Conservation (phyloP, 1,140 invertebrate species). For the Teleogryllus occipitalis region DNA sequence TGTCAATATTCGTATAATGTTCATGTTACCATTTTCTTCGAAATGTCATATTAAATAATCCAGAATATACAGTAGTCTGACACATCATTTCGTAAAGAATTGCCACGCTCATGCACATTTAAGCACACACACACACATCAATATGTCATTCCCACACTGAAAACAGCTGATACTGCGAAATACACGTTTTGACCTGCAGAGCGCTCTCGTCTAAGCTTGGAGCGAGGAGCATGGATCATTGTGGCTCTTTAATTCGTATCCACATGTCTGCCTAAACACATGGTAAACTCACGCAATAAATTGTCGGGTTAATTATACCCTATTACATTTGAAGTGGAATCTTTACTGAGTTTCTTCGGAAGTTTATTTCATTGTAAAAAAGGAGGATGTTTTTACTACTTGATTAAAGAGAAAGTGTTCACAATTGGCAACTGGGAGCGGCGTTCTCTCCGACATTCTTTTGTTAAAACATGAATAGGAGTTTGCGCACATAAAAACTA, state of each 20-base stretch:
- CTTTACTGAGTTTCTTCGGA: neutral
- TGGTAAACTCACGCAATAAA: neutral
- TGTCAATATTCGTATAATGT: neutral
- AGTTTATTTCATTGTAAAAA: neutral
- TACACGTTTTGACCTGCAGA: neutral
- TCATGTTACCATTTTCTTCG: neutral
- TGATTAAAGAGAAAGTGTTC: conserved; percentile 1
- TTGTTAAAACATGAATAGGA: conserved; percentile 2
- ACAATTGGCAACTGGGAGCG: neutral
- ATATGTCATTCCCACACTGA: neutral
- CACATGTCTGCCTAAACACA: neutral
- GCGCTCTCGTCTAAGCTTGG: neutral
- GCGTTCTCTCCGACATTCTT: neutral
- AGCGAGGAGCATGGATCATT: neutral
- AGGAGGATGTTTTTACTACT: neutral
- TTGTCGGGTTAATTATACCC: neutral
- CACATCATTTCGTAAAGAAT: neutral
- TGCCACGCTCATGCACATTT: neutral
- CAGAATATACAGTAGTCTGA: too few relatives aligned
- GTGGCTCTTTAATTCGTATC: neutral
- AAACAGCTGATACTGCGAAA: neutral
- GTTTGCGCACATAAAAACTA: neutral
- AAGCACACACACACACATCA: neutral
- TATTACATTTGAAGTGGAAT: neutral
- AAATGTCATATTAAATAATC: too few relatives aligned